A percentile compares a stretch with the other conserved stretches of the same genome.
Evolutionary conservation across 2,113 vertebrate species (phyloP).

Genomic region (Misgurnus anguillicaudatus): DNA sequence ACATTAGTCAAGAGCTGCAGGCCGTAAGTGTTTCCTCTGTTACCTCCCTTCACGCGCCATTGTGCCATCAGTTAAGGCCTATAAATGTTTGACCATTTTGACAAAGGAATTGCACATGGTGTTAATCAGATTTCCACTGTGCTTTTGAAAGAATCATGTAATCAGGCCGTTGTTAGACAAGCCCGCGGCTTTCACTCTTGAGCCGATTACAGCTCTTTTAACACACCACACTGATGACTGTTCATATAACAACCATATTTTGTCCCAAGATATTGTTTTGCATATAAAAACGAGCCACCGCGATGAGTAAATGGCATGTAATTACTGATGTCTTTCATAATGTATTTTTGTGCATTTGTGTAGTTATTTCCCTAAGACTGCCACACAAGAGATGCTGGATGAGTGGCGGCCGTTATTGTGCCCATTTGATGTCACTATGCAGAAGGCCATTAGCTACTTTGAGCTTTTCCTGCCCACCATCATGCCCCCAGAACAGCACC

Average conservation of each 20-base stretch:
- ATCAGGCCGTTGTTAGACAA: constrained; percentile 58
- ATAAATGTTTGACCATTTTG: constrained; percentile 30
- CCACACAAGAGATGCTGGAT: constrained; percentile 82
- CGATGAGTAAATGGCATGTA: background rate
- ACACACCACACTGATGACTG: background rate
- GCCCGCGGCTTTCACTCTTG: constrained; percentile 27
- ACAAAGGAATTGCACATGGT: constrained; percentile 7
- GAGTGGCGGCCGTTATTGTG: constrained; percentile 76
- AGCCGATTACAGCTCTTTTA: constrained; percentile 51
- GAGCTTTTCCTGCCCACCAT: constrained; percentile 96
- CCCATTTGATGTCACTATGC: constrained; percentile 75
- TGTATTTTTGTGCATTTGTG: background rate
- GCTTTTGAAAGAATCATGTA: constrained; percentile 51
- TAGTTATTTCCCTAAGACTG: constrained; percentile 82
- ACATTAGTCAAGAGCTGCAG: constrained; percentile 95
- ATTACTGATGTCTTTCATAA: background rate
- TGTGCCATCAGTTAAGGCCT: constrained; percentile 17
- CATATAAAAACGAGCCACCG: background rate
- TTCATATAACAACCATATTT: constrained; percentile 21
- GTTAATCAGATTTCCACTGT: constrained; percentile 42
- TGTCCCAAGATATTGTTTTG: background rate
- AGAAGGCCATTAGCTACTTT: constrained; percentile 95
- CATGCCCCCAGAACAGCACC: constrained; percentile 90
- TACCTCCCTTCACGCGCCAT: background rate
- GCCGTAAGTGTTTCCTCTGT: constrained; percentile 81